phyloP scores from a whole-genome alignment of 2,113 vertebrate genomes.

The Urocitellus parryii region DNA sequence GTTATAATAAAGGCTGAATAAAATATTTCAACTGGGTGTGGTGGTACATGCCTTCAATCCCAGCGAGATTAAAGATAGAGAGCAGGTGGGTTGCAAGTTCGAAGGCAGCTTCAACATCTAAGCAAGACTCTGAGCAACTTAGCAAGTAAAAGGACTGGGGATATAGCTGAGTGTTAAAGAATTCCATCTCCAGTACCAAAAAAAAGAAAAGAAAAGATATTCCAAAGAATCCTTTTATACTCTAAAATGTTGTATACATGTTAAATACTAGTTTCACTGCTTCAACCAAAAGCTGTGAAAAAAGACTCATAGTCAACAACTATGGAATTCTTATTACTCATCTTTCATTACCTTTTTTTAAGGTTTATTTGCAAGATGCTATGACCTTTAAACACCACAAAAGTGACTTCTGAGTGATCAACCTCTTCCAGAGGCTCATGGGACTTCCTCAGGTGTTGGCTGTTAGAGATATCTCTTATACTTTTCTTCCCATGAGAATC shows the following conservation, averaged over 20 bases:
- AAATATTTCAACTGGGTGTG: not conserved
- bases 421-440: not conserved
- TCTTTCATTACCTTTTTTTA: not conserved
- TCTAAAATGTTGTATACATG: not conserved
- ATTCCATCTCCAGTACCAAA: no score
- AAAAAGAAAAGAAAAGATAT: not conserved
- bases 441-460: not conserved
- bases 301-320: not conserved
- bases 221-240: not conserved
- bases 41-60: no score
- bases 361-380: slow-evolving; percentile 36
- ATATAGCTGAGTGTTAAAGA: no score
- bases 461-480: not conserved
- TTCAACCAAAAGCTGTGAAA: not conserved
- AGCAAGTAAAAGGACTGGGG: no score
- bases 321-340: not conserved
- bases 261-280: not conserved
- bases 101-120: no score
- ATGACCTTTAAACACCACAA: slow-evolving; percentile 1
- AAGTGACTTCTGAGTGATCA: not conserved
- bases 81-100: no score
- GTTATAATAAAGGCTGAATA: not conserved
- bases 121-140: no score
- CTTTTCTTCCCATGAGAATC: not conserved
- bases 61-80: no score